Conservation (phyloP, 2,888 invertebrate species). For the Drosophila sordidula region DNA sequence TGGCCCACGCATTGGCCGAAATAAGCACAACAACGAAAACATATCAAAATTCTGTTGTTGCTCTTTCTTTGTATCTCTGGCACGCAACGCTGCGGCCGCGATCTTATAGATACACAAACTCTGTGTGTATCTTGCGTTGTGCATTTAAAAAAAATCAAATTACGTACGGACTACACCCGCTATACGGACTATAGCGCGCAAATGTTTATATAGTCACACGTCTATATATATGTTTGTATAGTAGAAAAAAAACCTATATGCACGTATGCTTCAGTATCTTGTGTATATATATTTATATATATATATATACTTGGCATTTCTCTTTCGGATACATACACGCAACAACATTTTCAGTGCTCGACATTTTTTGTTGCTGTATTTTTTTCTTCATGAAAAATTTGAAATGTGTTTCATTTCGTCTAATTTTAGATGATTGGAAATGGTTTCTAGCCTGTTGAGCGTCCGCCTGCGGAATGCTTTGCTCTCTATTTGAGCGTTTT, state of each 20-base stretch:
- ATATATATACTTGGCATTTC: constrained; percentile 58
- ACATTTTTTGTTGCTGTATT: constrained; percentile 54
- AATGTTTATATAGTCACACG: constrained; percentile 68
- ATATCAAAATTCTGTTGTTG: constrained; percentile 45
- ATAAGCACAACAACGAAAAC: constrained; percentile 23
- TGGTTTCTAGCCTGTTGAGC: constrained; percentile 46
- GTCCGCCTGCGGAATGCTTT: constrained; percentile 41
- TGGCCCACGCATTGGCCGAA: constrained; percentile 52
- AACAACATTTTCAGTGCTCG: constrained; percentile 54
- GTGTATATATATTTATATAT: constrained; percentile 19
- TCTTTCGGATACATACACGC: constrained; percentile 62
- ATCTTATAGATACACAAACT: constrained; percentile 60
- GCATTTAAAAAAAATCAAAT: constrained; percentile 65
- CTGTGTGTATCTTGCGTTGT: constrained; percentile 53
- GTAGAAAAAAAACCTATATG: constrained; percentile 23
- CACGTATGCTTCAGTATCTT: constrained; percentile 13
- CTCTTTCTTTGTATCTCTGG: constrained; percentile 32
- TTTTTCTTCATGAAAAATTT: constrained; percentile 70
- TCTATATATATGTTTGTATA: constrained; percentile 35
- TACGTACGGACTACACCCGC: constrained; percentile 70
- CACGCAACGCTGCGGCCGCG: constrained; percentile 36
- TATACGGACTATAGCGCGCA: constrained; percentile 36
- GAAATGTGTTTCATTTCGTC: constrained; percentile 80
- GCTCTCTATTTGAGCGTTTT: constrained; percentile 46
- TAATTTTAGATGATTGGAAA: constrained; percentile 80